phyloP scores from a whole-genome alignment of 2,888 invertebrate genomes.

The Ophion ventricosus region DNA sequence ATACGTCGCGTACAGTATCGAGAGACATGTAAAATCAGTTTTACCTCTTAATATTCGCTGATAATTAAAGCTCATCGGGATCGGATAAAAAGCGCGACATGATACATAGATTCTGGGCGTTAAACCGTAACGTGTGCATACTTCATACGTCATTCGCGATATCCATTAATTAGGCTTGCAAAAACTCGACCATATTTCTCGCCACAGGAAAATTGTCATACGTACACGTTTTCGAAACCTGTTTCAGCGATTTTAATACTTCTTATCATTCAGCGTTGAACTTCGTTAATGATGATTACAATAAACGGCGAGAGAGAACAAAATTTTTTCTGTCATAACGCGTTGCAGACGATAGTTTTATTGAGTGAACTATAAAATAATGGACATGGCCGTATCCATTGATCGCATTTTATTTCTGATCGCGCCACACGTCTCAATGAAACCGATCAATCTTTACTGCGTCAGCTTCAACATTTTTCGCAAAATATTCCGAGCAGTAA shows the following conservation, averaged over 20 bases:
- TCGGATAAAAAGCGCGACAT: conserved; percentile 24
- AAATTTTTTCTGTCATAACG: neutral
- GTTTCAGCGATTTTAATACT: conserved; percentile 30
- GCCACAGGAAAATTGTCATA: conserved; percentile 28
- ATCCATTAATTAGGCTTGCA: conserved; percentile 8
- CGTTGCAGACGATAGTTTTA: neutral
- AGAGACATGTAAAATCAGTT: no score
- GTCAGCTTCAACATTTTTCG: neutral
- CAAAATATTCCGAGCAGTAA: neutral
- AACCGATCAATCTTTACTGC: neutral
- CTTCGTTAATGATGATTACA: conserved; percentile 15
- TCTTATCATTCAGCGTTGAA: neutral
- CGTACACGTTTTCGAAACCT: conserved; percentile 39
- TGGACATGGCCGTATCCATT: neutral
- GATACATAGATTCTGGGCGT: conserved; percentile 3
- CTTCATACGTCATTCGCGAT: no score
- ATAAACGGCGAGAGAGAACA: neutral
- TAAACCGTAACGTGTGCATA: conserved; percentile 26
- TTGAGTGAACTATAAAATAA: neutral
- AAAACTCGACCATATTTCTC: conserved; percentile 23
- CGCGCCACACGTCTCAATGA: neutral
- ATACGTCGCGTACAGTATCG: no score
- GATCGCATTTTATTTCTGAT: neutral
- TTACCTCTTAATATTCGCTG: neutral
- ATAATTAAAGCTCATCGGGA: conserved; percentile 49